Base-by-base conservation (phyloP, 2,113 vertebrate genomes). In the Tringa solitaria region DNA sequence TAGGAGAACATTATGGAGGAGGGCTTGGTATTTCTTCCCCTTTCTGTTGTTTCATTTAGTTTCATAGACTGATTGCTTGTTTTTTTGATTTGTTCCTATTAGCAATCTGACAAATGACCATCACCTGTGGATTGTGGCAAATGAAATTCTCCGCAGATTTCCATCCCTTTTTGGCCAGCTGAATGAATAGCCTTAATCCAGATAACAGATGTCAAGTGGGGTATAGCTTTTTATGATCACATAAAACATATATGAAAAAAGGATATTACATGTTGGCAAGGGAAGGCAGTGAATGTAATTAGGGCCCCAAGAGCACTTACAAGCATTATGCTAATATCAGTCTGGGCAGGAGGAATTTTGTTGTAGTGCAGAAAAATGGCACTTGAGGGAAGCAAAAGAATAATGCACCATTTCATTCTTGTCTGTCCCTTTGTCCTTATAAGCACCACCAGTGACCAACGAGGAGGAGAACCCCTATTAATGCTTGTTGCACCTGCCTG, bases 161-260 rank as follows among this genome's bases (percentile, higher is more conserved):
- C 74, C 91, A 89, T 68, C 65, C 53, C 28, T 37, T 90, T 80
- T 82, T 89, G 89, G 76, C 73, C 63, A 84, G 65, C 21, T 76
- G 57, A 93, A 56, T 12, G 10, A 86, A 75, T 33, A 89, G 4
- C 46, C 35, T 89, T 90, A 84, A 90, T 79, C 81, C 83, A 90
- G 81, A 65, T 37, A 92, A 81, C 86, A 96, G 80, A 96, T 96
- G 89, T 84, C 84, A 93, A 87, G 50, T 14, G 18, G 45, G 28
- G 14, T 65, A 51, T 16, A 85, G 70, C 22, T 90, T 92, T 96
- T 95, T 94, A 92, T 56, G 77, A 82, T 84, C 53, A 22, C 6
- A 68, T 87, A 75, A 97, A 92, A 89, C 35, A 60, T 75, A 78
- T n/a, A 77, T 68, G 60, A 78, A 89, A 76, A 96, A 61, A 82